Base-by-base conservation (phyloP, 2,797 vertebrate species). In the Sebastes oblongus region DNA sequence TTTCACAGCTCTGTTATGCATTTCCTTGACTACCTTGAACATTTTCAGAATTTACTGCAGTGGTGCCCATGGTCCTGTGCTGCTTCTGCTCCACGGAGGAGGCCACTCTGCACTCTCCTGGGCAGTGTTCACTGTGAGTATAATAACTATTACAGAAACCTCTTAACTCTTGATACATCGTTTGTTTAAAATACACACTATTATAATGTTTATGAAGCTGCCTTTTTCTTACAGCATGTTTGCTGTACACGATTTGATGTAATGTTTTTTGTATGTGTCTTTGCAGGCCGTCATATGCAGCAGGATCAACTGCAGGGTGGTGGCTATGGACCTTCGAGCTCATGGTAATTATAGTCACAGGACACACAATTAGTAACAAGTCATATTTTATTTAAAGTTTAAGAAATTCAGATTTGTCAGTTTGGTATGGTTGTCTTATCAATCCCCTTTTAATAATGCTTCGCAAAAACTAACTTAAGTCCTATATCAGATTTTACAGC, bases 51-150 rank as follows among this genome's bases (percentile, higher is more conserved):
- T 99, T 95, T 99, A 99, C 93, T 97, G 97, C 92, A 99, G 97
- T 18, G 98, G 98, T 4, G 92, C 96, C 10, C 96, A 97, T 69
- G 98, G 98, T 3, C 98, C 98, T 1, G 97, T 99, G 46, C 86
- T 99, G 75, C 92, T 99, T 13, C 94, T 99, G 27, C 92, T 99
- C 12, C 98, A 99, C 0, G 98, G 98, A 14, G 98, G 98, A 88
- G 98, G 98, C 50, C 98, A 99, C 90, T 99, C 98, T 75, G 98
- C 98, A 0, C 97, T 99, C 10, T 99, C 98, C 88, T 99, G 98
- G 98, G 98, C 98, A 2, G 98, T 99, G 1, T 99, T 99, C 86
- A 98, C 97, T 64, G 98, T 99, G 87, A 96, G 97, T 50, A 20
- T 52, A 12, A 54, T 16, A 46, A 27, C 12, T 70, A 2, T n/a